A percentile compares a stretch with the other conserved stretches of the same genome.
These are phyloP conservation scores for Drosophila aff. DNA, from an alignment of 1,140 invertebrate genomes.

Conservation along the genomic window DNA sequence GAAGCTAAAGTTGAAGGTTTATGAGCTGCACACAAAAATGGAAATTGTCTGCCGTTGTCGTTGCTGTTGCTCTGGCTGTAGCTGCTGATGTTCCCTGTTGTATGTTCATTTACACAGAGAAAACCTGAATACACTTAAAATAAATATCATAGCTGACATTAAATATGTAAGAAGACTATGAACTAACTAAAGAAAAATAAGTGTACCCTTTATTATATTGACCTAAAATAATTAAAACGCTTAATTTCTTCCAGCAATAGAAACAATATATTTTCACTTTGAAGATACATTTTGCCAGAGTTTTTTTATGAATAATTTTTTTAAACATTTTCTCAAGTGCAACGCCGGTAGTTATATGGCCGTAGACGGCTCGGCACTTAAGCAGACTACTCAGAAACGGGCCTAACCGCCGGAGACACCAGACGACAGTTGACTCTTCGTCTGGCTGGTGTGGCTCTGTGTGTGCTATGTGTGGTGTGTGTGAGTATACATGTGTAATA, in stretches of 20 bases:
- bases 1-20: constrained; percentile 77
- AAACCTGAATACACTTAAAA: neutral
- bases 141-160: neutral
- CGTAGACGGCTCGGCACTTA: constrained; percentile 68
- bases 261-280: neutral
- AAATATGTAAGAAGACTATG: neutral
- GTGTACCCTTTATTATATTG: too few relatives aligned
- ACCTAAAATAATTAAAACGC: too few relatives aligned
- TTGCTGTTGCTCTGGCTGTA: constrained; percentile 24
- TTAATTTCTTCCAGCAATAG: neutral
- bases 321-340: neutral
- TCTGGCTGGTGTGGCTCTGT: constrained; percentile 22
- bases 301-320: neutral
- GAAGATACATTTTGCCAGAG: rapidly evolving
- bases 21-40: constrained; percentile 80
- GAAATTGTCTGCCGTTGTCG: constrained; percentile 60
- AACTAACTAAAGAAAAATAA: too few relatives aligned
- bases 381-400: constrained; percentile 63
- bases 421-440: constrained; percentile 62
- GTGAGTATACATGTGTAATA: constrained; percentile 64
- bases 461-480: constrained; percentile 16
- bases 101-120: constrained; percentile 35
- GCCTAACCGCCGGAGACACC: constrained; percentile 58
- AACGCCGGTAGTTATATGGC: constrained; percentile 10
- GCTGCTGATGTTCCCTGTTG: constrained; percentile 38